phyloP scores from a whole-genome alignment of 2,888 invertebrate species.

The Seladonia tumulorum region DNA sequence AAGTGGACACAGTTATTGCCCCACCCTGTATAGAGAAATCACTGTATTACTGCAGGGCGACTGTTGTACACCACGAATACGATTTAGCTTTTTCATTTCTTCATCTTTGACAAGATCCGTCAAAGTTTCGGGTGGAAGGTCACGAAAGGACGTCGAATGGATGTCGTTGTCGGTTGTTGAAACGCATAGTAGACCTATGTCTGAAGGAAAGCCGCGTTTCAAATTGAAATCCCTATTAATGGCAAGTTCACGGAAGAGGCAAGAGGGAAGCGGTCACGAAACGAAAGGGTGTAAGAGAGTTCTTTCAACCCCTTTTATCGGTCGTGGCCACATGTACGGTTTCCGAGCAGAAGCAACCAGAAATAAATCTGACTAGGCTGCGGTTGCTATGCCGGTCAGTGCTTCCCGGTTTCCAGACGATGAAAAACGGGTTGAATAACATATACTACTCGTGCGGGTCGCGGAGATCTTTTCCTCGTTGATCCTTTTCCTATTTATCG shows the following conservation, averaged over 20 bases:
- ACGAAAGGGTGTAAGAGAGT: slow-evolving; percentile 18
- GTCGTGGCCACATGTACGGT: slow-evolving; percentile 40
- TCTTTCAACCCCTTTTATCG: slow-evolving; percentile 55
- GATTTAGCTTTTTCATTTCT: too few species aligned
- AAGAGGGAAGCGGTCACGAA: not conserved
- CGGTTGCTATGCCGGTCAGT: slow-evolving; percentile 39
- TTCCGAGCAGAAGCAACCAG: slow-evolving; percentile 50
- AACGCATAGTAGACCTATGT: not conserved
- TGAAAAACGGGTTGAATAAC: slow-evolving; percentile 70
- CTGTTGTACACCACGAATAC: too few species aligned
- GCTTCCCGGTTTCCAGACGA: slow-evolving; percentile 64
- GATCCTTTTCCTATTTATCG: not conserved
- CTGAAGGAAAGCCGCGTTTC: not conserved
- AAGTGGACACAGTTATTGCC: too few species aligned
- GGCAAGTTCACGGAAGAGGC: not conserved
- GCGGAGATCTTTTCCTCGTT: slow-evolving; percentile 15
- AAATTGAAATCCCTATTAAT: slow-evolving; percentile 13
- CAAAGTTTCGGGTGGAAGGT: too few species aligned
- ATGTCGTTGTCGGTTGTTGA: not conserved
- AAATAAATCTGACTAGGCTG: slow-evolving; percentile 67
- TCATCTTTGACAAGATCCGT: too few species aligned
- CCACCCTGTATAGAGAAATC: too few species aligned
- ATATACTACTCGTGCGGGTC: slow-evolving; percentile 32
- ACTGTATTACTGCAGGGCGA: too few species aligned
- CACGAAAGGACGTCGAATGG: too few species aligned